phyloP scores from a whole-genome alignment of 2,113 vertebrate genomes.

The Gallinago jamesoni region DNA sequence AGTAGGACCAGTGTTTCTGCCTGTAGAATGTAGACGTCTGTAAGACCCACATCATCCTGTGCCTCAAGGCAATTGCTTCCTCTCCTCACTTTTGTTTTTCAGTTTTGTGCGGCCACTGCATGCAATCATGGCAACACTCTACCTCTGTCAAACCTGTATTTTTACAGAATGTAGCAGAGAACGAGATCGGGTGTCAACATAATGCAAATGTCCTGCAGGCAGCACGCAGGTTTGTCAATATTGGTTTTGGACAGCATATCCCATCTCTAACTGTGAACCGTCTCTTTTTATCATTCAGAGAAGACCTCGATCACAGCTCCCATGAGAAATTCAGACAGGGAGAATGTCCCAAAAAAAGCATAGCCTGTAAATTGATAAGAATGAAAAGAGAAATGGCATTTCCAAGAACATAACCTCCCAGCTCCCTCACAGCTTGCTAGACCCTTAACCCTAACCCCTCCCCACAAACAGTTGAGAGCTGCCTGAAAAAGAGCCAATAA shows the following conservation, averaged over 20 bases:
- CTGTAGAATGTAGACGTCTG: neutral
- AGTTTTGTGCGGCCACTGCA: neutral
- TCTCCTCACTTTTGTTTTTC: neutral
- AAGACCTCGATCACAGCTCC: slow-evolving; percentile 39
- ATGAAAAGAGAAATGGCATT: slow-evolving; percentile 49
- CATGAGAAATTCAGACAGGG: slow-evolving; percentile 29
- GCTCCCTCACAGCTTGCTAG: slow-evolving; percentile 52
- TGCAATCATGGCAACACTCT: neutral
- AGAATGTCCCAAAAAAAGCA: slow-evolving; percentile 46
- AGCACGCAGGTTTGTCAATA: slow-evolving; percentile 32
- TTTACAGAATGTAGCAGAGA: neutral
- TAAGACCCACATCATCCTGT: neutral
- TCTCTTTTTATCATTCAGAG: slow-evolving; percentile 9
- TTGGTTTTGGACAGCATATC: slow-evolving; percentile 40
- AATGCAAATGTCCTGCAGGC: slow-evolving; percentile 33
- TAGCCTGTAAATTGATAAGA: slow-evolving; percentile 41
- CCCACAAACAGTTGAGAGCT: slow-evolving; percentile 22
- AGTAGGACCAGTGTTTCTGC: neutral
- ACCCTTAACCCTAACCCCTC: slow-evolving; percentile 24
- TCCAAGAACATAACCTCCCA: slow-evolving; percentile 42
- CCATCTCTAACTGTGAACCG: slow-evolving; percentile 13
- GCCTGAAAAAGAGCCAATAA: slow-evolving; percentile 35
- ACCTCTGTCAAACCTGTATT: neutral
- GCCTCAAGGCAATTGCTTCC: neutral
- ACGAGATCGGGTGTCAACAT: neutral